Percentiles rank a stretch among this genome's conserved stretches.
phyloP scores from a whole-genome alignment of 2,797 vertebrate species.

The Diplodus puntazzo region DNA sequence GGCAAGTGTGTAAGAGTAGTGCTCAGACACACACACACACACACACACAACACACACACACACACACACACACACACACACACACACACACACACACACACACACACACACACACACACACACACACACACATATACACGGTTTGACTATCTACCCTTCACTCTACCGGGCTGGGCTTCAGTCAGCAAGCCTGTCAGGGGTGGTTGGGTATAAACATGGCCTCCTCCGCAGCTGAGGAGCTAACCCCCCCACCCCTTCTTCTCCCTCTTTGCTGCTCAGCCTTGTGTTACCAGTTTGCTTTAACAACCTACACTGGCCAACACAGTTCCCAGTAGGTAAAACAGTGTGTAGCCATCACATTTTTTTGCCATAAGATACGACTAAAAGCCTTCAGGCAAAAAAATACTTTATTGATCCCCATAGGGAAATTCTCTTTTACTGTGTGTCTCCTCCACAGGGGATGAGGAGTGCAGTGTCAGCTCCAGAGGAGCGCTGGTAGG shows the following conservation, averaged over 20 bases:
- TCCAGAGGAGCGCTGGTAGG: constrained; percentile 33
- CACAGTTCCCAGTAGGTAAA: constrained; percentile 58
- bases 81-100: no score
- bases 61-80: constrained; percentile 12
- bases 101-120: constrained; percentile 4
- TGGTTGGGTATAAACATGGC: constrained; percentile 69
- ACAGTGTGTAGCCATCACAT: constrained; percentile 69
- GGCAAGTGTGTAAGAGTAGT: constrained; percentile 38
- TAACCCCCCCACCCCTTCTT: constrained; percentile 3
- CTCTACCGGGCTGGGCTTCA: constrained; percentile 57
- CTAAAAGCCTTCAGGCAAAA: constrained; percentile 63
- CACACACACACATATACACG: constrained; percentile 14
- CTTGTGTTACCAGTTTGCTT: constrained; percentile 75
- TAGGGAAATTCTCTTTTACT: constrained; percentile 54
- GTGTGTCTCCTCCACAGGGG: constrained; percentile 47
- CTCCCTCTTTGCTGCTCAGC: constrained; percentile 62
- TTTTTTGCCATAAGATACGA: constrained; percentile 53
- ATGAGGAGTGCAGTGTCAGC: constrained; percentile 48
- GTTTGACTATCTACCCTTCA: constrained; percentile 39
- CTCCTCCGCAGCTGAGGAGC: constrained; percentile 51
- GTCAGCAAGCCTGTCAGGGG: constrained; percentile 62
- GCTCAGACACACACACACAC: constrained; percentile 9
- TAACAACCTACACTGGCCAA: constrained; percentile 66
- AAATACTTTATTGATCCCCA: constrained; percentile 60
- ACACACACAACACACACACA: constrained; percentile 7